A percentile compares a stretch with the other conserved stretches of the same genome.
Conservation (phyloP, 2,888 invertebrate species). For the Netelia virgata region DNA sequence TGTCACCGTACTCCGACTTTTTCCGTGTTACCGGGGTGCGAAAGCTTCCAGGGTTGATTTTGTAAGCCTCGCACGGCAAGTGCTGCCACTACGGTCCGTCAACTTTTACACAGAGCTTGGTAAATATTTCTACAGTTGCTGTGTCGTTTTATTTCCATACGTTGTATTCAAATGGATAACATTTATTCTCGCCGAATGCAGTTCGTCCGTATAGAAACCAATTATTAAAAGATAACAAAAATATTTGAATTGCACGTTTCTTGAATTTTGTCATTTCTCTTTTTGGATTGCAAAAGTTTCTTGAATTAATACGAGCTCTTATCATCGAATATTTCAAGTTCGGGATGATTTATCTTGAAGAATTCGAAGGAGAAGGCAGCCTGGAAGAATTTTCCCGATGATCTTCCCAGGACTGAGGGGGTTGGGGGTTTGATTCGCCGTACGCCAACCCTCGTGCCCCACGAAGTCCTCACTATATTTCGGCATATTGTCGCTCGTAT, state of each 20-base stretch:
- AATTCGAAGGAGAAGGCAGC: conserved; percentile 41
- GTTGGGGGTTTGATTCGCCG: not conserved
- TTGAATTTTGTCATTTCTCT: not conserved
- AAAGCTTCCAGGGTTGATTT: conserved; percentile 39
- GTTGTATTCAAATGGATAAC: not conserved
- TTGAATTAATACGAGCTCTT: conserved; percentile 3
- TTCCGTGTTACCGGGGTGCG: too few relatives aligned
- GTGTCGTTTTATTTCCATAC: too few relatives aligned
- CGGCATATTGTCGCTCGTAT: conserved; percentile 41
- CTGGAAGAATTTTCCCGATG: conserved; percentile 25
- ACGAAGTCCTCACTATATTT: conserved; percentile 6
- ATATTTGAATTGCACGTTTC: too few relatives aligned
- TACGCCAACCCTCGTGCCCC: not conserved
- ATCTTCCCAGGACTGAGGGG: conserved; percentile 3
- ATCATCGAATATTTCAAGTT: conserved; percentile 6
- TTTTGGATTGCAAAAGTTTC: not conserved
- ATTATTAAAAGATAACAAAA: too few relatives aligned
- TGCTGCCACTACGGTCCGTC: conserved; percentile 69
- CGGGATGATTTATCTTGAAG: conserved; percentile 30
- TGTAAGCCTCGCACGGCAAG: conserved; percentile 57
- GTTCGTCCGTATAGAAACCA: not conserved
- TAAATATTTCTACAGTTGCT: too few relatives aligned
- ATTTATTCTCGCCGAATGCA: not conserved
- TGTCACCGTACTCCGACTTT: too few relatives aligned
- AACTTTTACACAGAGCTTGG: not conserved